Evolutionary conservation across 2,113 vertebrate species (phyloP).

Genomic region (Leucopsar rothschildi): DNA sequence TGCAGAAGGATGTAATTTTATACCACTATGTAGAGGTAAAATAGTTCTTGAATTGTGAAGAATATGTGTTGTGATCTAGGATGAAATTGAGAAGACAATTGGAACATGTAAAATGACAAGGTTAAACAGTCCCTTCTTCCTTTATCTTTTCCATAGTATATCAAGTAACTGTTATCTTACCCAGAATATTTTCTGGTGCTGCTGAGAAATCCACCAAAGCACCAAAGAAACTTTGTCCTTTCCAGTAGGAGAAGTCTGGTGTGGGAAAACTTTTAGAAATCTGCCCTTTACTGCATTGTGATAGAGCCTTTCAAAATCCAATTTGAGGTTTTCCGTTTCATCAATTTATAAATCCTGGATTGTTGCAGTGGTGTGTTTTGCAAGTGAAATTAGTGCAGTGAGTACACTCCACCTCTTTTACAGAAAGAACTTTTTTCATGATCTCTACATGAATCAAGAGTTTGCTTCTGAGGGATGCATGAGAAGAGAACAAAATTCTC

Average conservation of each 20-base stretch:
- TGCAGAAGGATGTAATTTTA: not conserved
- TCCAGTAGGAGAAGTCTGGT: not conserved
- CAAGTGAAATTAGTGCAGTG: not conserved
- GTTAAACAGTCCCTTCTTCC: not conserved
- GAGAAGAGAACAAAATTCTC: not conserved
- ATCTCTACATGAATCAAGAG: not conserved
- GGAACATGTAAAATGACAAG: not conserved
- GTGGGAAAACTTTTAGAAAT: not conserved
- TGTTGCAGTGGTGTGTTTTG: not conserved
- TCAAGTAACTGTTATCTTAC: not conserved
- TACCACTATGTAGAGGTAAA: not conserved
- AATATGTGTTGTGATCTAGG: not conserved
- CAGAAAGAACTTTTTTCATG: not conserved
- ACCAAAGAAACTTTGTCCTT: not conserved
- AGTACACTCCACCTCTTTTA: not conserved
- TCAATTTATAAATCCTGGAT: not conserved
- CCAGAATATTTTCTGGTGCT: not conserved
- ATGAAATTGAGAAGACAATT: not conserved
- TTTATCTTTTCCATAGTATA: not conserved
- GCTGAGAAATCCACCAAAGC: not conserved
- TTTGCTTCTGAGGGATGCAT: not conserved
- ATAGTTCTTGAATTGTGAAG: not conserved
- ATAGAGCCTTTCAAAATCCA: not conserved
- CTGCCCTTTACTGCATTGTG: not conserved
- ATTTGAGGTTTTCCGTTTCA: not conserved